These are phyloP conservation scores for Trichacis sp. DNA, from an alignment of 2,888 invertebrate genomes.

Conservation along the genomic window DNA sequence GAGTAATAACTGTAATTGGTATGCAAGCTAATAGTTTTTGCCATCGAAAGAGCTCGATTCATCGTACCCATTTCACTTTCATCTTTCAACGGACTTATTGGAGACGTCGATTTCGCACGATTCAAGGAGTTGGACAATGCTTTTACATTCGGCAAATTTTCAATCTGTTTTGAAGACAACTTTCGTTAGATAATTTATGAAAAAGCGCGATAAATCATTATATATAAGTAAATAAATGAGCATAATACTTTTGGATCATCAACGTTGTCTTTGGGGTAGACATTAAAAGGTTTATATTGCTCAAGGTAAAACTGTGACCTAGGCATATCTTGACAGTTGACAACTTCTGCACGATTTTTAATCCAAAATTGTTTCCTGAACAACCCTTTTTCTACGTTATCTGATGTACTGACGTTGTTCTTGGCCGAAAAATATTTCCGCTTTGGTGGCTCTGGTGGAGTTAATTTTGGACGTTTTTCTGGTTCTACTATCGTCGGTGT, in stretches of 20 bases:
- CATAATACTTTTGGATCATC: conserved; percentile 4
- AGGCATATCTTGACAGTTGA: conserved; percentile 26
- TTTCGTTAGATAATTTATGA: too few relatives aligned
- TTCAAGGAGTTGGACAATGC: neutral
- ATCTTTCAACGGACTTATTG: conserved; percentile 54
- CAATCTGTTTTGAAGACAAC: too few relatives aligned
- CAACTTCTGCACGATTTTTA: conserved; percentile 17
- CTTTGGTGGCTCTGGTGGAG: conserved; percentile 70
- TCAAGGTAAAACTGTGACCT: conserved; percentile 26
- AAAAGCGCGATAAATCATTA: too few relatives aligned
- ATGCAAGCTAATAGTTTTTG: conserved; percentile 67
- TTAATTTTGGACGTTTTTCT: conserved; percentile 66
- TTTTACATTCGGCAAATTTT: neutral
- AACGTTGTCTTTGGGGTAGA: conserved; percentile 16
- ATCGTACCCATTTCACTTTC: conserved; percentile 64
- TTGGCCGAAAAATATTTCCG: conserved; percentile 65
- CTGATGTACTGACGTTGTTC: conserved; percentile 32
- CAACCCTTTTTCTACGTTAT: conserved; percentile 27
- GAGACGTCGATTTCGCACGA: neutral
- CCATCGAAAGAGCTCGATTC: conserved; percentile 69
- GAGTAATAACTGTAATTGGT: conserved; percentile 60
- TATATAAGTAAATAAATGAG: too few relatives aligned
- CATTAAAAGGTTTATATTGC: conserved; percentile 30
- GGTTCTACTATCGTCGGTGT: conserved; percentile 32
- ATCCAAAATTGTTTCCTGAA: conserved; percentile 27